Conservation (phyloP, 2,797 vertebrate genomes). For the Emydoidea blandingii region DNA sequence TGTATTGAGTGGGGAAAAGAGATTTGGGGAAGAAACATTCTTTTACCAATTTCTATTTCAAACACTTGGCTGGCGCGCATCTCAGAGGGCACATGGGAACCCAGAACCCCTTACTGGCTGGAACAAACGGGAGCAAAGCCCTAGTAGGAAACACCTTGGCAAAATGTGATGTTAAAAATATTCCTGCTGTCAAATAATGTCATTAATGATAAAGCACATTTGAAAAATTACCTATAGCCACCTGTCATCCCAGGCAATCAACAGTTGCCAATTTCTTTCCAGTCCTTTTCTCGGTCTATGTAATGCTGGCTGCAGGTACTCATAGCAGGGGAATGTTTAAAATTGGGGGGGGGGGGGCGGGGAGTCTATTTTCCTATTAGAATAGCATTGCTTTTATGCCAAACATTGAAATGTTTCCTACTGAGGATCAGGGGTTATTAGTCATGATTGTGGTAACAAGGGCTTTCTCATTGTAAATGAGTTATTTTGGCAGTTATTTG, state of each 20-base stretch:
- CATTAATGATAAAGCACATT: slow-evolving; percentile 38
- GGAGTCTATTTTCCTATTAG: slow-evolving; percentile 48
- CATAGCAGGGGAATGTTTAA: slow-evolving; percentile 23
- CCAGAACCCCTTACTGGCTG: neutral
- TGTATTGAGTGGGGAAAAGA: neutral
- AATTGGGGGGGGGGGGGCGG: neutral
- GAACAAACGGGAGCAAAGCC: slow-evolving; percentile 6
- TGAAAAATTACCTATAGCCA: slow-evolving; percentile 69
- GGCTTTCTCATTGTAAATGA: slow-evolving; percentile 64
- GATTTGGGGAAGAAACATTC: neutral
- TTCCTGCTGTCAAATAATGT: slow-evolving; percentile 35
- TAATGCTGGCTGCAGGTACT: slow-evolving; percentile 30
- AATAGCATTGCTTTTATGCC: slow-evolving; percentile 52
- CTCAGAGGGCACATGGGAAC: neutral
- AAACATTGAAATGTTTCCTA: slow-evolving; percentile 49
- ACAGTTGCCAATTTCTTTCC: slow-evolving; percentile 49
- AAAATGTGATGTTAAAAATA: neutral
- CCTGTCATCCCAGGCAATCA: slow-evolving; percentile 45
- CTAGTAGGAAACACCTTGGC: slow-evolving; percentile 31
- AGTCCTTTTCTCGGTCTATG: slow-evolving; percentile 7
- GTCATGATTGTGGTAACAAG: slow-evolving; percentile 47
- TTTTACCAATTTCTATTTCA: neutral
- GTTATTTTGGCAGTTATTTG: slow-evolving; percentile 51
- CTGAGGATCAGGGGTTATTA: slow-evolving; percentile 44
- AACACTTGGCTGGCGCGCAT: slow-evolving; percentile 18